Evolutionary conservation across 1,140 invertebrate genomes (phyloP).

Genomic region (Drosophila tristis): DNA sequence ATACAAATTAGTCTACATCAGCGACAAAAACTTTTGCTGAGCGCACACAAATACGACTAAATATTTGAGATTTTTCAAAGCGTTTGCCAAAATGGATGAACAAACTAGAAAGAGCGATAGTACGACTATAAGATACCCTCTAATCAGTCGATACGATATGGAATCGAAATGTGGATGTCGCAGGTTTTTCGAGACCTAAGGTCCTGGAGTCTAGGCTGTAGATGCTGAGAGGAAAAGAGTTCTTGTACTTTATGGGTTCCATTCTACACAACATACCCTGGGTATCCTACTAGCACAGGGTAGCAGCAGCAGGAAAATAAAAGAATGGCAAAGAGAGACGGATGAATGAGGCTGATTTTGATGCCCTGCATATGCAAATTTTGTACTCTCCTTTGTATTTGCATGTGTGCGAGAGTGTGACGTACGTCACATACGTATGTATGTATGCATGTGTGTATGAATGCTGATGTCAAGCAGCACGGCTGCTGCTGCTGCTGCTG

Average conservation of each 20-base stretch:
- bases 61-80: conserved; percentile 61
- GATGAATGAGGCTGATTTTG: conserved; percentile 21
- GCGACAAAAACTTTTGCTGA: conserved; percentile 49
- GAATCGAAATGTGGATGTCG: too few relatives aligned
- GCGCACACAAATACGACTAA: conserved; percentile 30
- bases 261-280: too few relatives aligned
- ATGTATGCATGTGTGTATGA: conserved; percentile 28
- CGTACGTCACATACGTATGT: conserved; percentile 15
- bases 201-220: too few relatives aligned
- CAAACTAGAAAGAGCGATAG: too few relatives aligned
- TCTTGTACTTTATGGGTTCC: too few relatives aligned
- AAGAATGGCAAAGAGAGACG: conserved; percentile 16
- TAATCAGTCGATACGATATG: too few relatives aligned
- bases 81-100: conserved; percentile 7
- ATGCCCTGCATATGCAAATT: conserved; percentile 72
- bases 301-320: background rate
- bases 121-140: background rate
- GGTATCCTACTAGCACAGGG: too few relatives aligned
- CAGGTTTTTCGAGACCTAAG: too few relatives aligned
- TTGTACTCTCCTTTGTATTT: conserved; percentile 14
- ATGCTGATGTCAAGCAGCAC: conserved; percentile 69
- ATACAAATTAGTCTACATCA: conserved; percentile 59
- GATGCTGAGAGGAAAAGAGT: too few relatives aligned
- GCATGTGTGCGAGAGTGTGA: conserved; percentile 42
- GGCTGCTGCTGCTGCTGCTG: conserved; percentile 11